phyloP scores from a whole-genome alignment of 2,113 vertebrate genomes.

The Ailurus styani region DNA sequence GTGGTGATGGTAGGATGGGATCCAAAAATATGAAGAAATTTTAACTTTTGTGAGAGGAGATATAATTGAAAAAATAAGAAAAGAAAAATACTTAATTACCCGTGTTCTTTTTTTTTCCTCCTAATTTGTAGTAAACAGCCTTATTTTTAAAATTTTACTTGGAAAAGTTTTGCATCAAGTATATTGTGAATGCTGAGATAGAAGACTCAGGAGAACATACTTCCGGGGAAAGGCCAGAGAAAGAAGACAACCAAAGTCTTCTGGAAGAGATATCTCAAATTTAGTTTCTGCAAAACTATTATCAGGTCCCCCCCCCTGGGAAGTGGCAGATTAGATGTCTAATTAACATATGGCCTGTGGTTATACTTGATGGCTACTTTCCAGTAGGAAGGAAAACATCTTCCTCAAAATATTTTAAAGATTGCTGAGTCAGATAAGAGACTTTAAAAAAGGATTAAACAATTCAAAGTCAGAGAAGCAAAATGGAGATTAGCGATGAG shows the following conservation, averaged over 20 bases:
- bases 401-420: conserved; percentile 67
- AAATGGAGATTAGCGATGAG: conserved; percentile 61
- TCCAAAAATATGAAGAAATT: conserved; percentile 46
- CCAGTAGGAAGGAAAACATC: conserved; percentile 65
- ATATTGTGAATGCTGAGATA: conserved; percentile 28
- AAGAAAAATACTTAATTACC: conserved; percentile 37
- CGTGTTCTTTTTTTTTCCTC: neutral
- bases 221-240: conserved; percentile 54
- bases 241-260: conserved; percentile 38
- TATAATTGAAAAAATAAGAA: conserved; percentile 19
- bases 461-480: conserved; percentile 60
- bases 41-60: neutral
- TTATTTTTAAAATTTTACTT: conserved; percentile 25
- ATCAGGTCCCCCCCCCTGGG: conserved; percentile 22
- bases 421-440: conserved; percentile 67
- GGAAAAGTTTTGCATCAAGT: conserved; percentile 21
- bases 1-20: conserved; percentile 54
- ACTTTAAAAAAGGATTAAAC: conserved; percentile 67
- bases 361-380: conserved; percentile 44
- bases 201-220: conserved; percentile 45
- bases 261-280: conserved; percentile 42
- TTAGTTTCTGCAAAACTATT: conserved; percentile 66
- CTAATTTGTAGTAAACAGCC: neutral
- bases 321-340: conserved; percentile 57
- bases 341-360: conserved; percentile 59